These are phyloP conservation scores for Siniperca chuatsi DNA, from an alignment of 2,113 vertebrate species.

Conservation along the genomic window DNA sequence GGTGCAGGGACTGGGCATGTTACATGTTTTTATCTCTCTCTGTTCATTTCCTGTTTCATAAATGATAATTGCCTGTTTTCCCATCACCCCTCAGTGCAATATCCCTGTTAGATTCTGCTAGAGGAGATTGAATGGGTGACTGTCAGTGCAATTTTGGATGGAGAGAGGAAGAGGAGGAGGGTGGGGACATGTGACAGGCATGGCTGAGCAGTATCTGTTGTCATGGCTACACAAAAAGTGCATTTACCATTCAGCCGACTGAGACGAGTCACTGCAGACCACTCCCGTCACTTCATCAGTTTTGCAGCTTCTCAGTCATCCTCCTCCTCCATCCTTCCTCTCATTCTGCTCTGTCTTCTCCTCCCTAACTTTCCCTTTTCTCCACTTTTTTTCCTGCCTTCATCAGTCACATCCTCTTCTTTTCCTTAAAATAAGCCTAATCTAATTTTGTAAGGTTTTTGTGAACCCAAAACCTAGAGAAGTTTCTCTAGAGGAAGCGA, in stretches of 20 bases:
- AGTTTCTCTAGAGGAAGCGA: neutral
- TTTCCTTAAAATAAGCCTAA: neutral
- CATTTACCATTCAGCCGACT: constrained; percentile 34
- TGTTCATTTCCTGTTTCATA: constrained; percentile 22
- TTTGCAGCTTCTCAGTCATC: neutral
- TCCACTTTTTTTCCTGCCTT: neutral
- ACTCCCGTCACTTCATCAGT: constrained; percentile 15
- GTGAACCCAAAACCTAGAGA: neutral
- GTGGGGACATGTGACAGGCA: constrained; percentile 42
- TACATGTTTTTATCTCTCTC: neutral
- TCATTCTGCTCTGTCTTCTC: neutral
- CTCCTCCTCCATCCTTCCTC: neutral
- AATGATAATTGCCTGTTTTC: neutral
- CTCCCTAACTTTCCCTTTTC: neutral
- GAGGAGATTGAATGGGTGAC: constrained; percentile 32
- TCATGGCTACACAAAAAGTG: constrained; percentile 69
- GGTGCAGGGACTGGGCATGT: neutral
- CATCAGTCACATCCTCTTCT: neutral
- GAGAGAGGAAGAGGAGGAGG: constrained; percentile 33
- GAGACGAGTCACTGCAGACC: constrained; percentile 28
- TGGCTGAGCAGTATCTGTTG: constrained; percentile 73
- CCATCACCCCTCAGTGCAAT: neutral
- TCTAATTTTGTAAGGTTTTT: neutral
- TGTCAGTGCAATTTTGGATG: constrained; percentile 11
- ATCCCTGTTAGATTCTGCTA: neutral